Conservation (phyloP, 1,140 invertebrate genomes). For the Muscidifurax raptorellus region DNA sequence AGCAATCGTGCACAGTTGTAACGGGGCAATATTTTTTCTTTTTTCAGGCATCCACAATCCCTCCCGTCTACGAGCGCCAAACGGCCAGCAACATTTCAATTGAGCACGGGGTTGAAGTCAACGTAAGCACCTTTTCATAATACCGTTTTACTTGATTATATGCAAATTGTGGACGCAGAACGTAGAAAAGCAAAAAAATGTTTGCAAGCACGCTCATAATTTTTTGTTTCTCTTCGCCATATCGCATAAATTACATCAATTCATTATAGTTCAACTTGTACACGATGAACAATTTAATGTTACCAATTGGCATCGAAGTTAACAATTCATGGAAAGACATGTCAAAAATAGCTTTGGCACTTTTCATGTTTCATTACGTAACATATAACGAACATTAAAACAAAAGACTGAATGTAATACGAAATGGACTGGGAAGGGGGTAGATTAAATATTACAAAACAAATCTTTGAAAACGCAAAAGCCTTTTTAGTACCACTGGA, state of each 20-base stretch:
- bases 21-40: neutral
- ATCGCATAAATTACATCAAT: neutral
- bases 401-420: too few species aligned
- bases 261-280: neutral
- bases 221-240: neutral
- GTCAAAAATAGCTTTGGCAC: neutral
- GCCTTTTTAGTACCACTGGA: neutral
- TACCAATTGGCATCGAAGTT: neutral
- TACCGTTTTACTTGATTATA: neutral
- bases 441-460: neutral
- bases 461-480: neutral
- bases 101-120: conserved; percentile 68
- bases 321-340: neutral
- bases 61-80: conserved; percentile 69
- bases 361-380: neutral
- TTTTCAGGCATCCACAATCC: conserved; percentile 71
- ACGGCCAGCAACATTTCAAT: conserved; percentile 74
- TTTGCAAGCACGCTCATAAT: neutral
- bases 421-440: neutral
- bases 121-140: conserved; percentile 61
- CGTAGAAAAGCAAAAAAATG: neutral
- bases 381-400: neutral
- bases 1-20: too few species aligned
- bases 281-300: neutral
- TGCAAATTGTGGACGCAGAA: neutral